Base-by-base conservation (phyloP, 1,140 invertebrate species). In the Zaprionus taronus region DNA sequence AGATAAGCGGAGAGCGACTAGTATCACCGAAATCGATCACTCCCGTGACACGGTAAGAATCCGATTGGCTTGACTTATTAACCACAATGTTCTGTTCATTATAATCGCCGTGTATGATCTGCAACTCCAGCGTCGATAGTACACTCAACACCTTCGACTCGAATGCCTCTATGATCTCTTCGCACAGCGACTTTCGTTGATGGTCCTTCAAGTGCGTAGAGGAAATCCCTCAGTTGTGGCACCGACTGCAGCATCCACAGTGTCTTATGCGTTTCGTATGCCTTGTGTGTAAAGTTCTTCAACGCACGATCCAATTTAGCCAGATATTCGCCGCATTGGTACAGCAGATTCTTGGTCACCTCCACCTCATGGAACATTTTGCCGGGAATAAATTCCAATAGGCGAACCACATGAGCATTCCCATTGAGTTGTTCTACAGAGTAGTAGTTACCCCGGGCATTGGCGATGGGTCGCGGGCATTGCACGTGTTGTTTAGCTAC, bases 61-160 rank as follows among this genome's bases (percentile, higher is more conserved):
- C 60, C 44, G 70, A 6, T 57, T 71, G 82, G 36, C 83, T 92
- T 53, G 24, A 55, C 26, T 24, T 36, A 34, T 20, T 93, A 0
- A 97, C 95, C 1, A 98, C 87, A 15, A 98, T 94, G 93, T 99
- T 99, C 84, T 97, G 96, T 83, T 98, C 97, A 86, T 98, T 98
- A 36, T 97, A 94, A 91, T 98, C 98, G 4, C 97, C 98, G 85
- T 98, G 98, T 68, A 99, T 96, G 14, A 97, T 94, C 49, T 97
- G 96, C 92, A 93, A 94, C 61, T 95, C 95, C 28, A 98, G 92
- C 2, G 94, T 92, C 1, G 94, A 81, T 4, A 94, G 90, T 2
- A 93, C 86, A 2, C 94, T 93, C 0, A 96, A 72, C 1, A 98
- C 95, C 1, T 94, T 93, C 5, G 93, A 90, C 60, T 96, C 94